These are phyloP conservation scores for Hephaestus fuliginosus DNA, from an alignment of 2,797 vertebrate species.

Conservation along the genomic window DNA sequence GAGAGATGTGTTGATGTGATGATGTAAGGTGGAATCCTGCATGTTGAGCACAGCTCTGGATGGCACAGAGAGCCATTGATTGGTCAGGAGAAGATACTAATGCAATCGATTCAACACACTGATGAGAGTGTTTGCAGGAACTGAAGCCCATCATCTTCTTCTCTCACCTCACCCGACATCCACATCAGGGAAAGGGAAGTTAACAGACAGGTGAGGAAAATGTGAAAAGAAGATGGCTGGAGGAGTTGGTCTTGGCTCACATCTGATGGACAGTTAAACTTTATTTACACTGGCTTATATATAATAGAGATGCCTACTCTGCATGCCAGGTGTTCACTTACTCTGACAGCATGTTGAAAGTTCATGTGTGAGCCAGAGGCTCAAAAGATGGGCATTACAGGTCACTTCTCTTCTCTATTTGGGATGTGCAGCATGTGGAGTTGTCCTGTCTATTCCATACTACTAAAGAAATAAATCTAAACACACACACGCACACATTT, in stretches of 20 bases:
- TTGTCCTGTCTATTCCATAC: not conserved
- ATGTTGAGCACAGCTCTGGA: slow-evolving; percentile 75
- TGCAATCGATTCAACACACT: slow-evolving; percentile 84
- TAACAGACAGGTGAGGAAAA: not conserved
- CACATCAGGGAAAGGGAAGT: slow-evolving; percentile 12
- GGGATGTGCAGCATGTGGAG: not conserved
- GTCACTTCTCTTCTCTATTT: not conserved
- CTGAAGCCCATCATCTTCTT: slow-evolving; percentile 70
- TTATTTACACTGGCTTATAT: slow-evolving; percentile 18
- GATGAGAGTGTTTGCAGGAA: slow-evolving; percentile 77
- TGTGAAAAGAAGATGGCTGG: slow-evolving; percentile 4
- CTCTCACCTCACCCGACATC: slow-evolving; percentile 44
- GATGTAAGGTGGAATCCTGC: slow-evolving; percentile 67
- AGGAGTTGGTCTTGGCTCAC: slow-evolving; percentile 18
- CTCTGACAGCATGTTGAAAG: not conserved
- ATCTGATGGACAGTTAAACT: slow-evolving; percentile 24
- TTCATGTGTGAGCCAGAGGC: not conserved
- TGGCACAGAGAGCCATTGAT: slow-evolving; percentile 84
- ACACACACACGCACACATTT: not conserved
- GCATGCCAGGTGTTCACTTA: not conserved
- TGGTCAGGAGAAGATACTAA: slow-evolving; percentile 84
- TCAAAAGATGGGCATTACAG: not conserved
- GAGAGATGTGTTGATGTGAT: slow-evolving; percentile 5
- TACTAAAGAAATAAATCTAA: not conserved
- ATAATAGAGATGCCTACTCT: not conserved